Conservation (phyloP, 2,888 invertebrate species). For the Machimus rusticus region DNA sequence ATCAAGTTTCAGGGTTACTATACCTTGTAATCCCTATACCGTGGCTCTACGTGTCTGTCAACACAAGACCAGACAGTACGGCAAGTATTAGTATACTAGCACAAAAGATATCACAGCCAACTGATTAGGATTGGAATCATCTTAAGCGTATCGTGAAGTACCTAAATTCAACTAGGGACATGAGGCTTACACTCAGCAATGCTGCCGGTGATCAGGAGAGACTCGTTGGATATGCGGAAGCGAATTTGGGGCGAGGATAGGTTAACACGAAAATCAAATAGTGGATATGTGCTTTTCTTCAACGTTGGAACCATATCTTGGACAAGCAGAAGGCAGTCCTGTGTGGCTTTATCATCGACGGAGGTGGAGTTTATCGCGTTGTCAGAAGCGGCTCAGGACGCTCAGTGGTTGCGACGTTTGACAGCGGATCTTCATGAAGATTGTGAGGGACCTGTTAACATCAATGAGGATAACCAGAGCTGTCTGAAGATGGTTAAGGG, state of each 20-base stretch:
- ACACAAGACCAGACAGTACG: conserved; percentile 50
- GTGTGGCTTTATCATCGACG: conserved; percentile 50
- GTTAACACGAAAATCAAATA: conserved; percentile 53
- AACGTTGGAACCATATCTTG: conserved; percentile 51
- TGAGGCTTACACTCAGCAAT: no score
- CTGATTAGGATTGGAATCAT: conserved; percentile 52
- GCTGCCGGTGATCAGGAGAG: not conserved
- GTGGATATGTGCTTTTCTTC: conserved; percentile 51
- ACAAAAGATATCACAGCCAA: conserved; percentile 51
- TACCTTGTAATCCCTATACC: no score
- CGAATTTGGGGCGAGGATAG: conserved; percentile 55
- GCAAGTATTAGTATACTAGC: conserved; percentile 48
- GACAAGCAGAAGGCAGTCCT: conserved; percentile 52
- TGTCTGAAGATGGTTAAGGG: conserved; percentile 50
- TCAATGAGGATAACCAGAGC: conserved; percentile 53
- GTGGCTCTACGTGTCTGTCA: conserved; percentile 49
- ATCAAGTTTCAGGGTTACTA: no score
- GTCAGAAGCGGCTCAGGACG: conserved; percentile 51
- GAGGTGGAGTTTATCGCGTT: conserved; percentile 50
- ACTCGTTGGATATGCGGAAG: conserved; percentile 52
- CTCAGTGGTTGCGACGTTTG: conserved; percentile 48
- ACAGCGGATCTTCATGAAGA: conserved; percentile 45
- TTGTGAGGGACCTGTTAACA: conserved; percentile 37
- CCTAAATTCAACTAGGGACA: not conserved
- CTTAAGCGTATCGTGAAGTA: conserved; percentile 52